A percentile compares a stretch with the other conserved stretches of the same genome.
Evolutionary conservation across 2,888 invertebrate genomes (phyloP).

Genomic region (Plebejus anna): DNA sequence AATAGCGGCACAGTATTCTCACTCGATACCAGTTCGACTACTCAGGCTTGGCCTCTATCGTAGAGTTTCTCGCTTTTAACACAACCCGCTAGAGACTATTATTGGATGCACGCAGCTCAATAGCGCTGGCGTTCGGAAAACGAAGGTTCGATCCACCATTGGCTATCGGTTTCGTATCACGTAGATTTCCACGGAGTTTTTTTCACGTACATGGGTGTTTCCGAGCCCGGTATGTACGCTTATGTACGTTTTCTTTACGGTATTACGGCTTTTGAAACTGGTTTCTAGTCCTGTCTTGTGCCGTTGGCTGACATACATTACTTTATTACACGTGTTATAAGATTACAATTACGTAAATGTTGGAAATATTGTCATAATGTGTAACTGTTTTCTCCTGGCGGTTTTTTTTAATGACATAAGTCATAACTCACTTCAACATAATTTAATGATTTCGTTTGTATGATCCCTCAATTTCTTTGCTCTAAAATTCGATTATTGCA

Average conservation of each 20-base stretch:
- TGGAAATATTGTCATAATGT: neutral
- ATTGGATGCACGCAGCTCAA: conserved; percentile 31
- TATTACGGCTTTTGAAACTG: conserved; percentile 13
- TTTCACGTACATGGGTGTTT: conserved; percentile 52
- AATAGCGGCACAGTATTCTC: conserved; percentile 58
- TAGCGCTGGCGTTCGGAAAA: conserved; percentile 42
- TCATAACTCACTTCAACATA: too few species aligned
- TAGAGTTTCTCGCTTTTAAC: conserved; percentile 34
- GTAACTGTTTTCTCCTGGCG: neutral
- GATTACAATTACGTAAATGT: conserved; percentile 12
- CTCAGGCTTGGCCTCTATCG: conserved; percentile 42
- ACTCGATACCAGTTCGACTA: conserved; percentile 59
- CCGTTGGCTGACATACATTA: conserved; percentile 10
- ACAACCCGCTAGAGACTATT: conserved; percentile 35
- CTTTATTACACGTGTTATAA: neutral
- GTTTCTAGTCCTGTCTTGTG: conserved; percentile 7
- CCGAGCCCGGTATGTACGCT: conserved; percentile 42
- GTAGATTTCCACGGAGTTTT: conserved; percentile 68
- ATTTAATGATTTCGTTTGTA: too few species aligned
- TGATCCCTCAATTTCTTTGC: neutral
- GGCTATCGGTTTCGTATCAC: conserved; percentile 68
- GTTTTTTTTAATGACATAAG: neutral
- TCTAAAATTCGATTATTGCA: neutral
- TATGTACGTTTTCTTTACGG: conserved; percentile 24
- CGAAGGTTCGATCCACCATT: conserved; percentile 72